Evolutionary conservation across 2,113 vertebrate genomes (phyloP).

Genomic region (Chaetops frenatus): DNA sequence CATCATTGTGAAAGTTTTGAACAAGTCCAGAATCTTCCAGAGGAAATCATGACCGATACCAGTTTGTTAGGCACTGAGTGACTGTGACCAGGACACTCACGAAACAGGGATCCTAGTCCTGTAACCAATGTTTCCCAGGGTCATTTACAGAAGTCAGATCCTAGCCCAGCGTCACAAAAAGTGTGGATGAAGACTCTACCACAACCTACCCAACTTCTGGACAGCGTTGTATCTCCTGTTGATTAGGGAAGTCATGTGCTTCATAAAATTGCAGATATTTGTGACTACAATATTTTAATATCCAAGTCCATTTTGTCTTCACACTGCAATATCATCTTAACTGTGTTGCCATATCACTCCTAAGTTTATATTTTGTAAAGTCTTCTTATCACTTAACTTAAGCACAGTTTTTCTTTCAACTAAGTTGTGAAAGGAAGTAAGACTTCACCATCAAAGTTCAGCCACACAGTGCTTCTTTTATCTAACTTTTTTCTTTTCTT

Average conservation of each 20-base stretch:
- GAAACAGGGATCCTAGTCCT: not conserved
- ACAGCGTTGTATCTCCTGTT: fast-evolving
- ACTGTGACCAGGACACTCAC: not conserved
- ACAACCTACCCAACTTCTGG: not conserved
- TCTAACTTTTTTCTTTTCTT: not conserved
- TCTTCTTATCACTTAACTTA: not conserved
- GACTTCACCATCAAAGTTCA: not conserved
- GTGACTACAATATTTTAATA: not conserved
- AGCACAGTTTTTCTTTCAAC: not conserved
- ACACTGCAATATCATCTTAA: not conserved
- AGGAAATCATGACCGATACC: not conserved
- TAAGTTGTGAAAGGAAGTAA: not conserved
- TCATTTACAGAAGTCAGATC: not conserved
- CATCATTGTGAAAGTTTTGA: not conserved
- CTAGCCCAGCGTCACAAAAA: not conserved
- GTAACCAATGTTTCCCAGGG: not conserved
- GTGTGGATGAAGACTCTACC: not conserved
- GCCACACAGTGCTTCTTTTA: not conserved
- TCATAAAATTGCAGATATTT: not conserved
- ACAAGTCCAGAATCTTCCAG: not conserved
- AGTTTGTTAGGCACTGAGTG: not conserved
- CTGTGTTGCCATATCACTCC: not conserved
- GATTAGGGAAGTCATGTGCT: not conserved
- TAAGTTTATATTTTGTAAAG: not conserved
- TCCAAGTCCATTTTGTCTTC: not conserved